Base-by-base conservation (phyloP, 2,113 vertebrate genomes). In the Suncus etruscus region DNA sequence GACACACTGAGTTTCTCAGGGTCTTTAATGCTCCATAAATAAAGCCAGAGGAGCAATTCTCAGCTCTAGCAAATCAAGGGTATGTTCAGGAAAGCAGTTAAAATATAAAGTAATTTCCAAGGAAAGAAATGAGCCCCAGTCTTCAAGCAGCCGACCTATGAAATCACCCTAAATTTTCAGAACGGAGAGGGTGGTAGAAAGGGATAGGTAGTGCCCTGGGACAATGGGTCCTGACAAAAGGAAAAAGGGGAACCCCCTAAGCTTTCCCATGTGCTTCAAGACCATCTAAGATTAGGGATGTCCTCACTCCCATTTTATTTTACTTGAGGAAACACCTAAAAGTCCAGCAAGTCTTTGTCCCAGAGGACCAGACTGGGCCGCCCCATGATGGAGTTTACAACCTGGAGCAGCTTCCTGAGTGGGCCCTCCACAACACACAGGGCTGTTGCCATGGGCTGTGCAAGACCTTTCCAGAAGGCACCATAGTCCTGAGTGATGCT, bases 31-130 rank as follows among this genome's bases (percentile, higher is more conserved):
- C 73, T 81, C 91, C 51, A 70, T 92, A 86, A 89, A 86, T 85
- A 92, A 91, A 95, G 29, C 48, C 73, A 69, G 27, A n/a, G 70
- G 31, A 83, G 92, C 87, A 63, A 22, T 94, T 90, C 63, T 90
- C n/a, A 65, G 91, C 63, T 58, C 75, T 25, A 29, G 86, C 79
- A 90, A 82, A 84, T 84, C 69, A 65, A 65, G 48, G 68, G 45
- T 87, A 29, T 87, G 78, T 92, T 84, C 66, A 84, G 58, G 83
- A 83, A 50, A 96, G 77, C 74, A 84, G 54, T 88, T 88, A 94
- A 92, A 90, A 94, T 72, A 77, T 27, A 65, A 83, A 83, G 61
- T 54, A 83, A 91, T 88, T 90, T 87, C 86, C 48, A 75, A 69
- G 63, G 10, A 22, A 86, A 86, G 88, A 61, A 90, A 91, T 83